A percentile compares a stretch with the other conserved stretches of the same genome.
Evolutionary conservation across 2,797 vertebrate species (phyloP).

Genomic region (Danio choprae): DNA sequence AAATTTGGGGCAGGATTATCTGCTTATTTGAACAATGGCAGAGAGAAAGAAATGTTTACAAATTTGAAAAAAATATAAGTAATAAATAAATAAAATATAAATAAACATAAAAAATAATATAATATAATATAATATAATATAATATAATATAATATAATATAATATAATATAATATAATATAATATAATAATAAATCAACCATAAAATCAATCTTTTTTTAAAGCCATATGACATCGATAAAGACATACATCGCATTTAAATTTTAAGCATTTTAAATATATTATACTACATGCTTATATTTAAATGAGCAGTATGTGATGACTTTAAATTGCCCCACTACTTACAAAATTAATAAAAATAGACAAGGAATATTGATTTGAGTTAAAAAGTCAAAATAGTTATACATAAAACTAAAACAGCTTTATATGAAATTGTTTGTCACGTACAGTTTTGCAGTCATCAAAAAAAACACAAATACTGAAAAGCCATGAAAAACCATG

Average conservation of each 20-base stretch:
- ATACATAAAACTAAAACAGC: conserved; percentile 1
- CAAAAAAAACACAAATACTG: background rate
- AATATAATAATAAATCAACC: too few relatives aligned
- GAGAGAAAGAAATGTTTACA: background rate
- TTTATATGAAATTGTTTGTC: background rate
- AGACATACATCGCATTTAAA: background rate
- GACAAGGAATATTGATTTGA: conserved; percentile 26
- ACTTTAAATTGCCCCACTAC: conserved; percentile 15
- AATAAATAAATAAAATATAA: too few relatives aligned
- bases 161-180: too few relatives aligned
- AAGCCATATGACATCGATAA: too few relatives aligned
- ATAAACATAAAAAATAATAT: too few relatives aligned
- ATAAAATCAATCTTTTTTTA: too few relatives aligned
- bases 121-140: too few relatives aligned
- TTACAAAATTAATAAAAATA: conserved; percentile 17
- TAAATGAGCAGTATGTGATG: too few relatives aligned
- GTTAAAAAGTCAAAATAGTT: background rate
- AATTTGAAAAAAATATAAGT: background rate
- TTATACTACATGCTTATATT: too few relatives aligned
- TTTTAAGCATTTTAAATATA: background rate
- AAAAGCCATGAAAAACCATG: background rate
- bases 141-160: too few relatives aligned
- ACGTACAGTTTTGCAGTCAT: background rate
- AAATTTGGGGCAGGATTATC: background rate
- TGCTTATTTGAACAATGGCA: background rate